Conservation (phyloP, 2,888 invertebrate genomes). For the Toxonevra muliebris region DNA sequence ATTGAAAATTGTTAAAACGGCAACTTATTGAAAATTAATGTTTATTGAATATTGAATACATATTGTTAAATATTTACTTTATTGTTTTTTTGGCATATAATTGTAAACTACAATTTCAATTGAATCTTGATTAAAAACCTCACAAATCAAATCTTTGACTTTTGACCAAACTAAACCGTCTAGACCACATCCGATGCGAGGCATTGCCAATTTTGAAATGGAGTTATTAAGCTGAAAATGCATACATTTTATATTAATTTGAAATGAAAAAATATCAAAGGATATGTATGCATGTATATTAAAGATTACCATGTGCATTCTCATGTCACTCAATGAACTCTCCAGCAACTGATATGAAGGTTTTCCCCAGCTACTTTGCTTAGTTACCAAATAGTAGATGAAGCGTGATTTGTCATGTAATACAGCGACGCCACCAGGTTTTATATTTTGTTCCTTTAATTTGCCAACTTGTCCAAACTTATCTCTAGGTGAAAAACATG, state of each 20-base stretch:
- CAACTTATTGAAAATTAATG: background rate
- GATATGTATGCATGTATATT: background rate
- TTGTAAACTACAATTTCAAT: constrained; percentile 67
- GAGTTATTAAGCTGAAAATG: constrained; percentile 59
- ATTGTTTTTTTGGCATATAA: constrained; percentile 44
- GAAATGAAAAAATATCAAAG: background rate
- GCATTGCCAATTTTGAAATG: constrained; percentile 70
- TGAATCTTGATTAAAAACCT: constrained; percentile 66
- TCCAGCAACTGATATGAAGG: constrained; percentile 65
- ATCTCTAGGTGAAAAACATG: constrained; percentile 39
- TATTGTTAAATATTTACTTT: background rate
- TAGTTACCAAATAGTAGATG: constrained; percentile 72
- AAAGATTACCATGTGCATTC: constrained; percentile 56
- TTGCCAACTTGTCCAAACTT: constrained; percentile 54
- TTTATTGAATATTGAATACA: background rate
- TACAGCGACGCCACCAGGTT: constrained; percentile 66
- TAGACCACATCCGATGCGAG: constrained; percentile 73
- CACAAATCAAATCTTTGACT: constrained; percentile 67
- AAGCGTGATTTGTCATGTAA: constrained; percentile 61
- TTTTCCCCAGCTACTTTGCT: constrained; percentile 66
- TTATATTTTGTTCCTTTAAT: constrained; percentile 53
- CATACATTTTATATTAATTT: background rate
- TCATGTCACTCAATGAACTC: constrained; percentile 61
- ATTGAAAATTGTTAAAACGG: background rate
- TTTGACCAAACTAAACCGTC: constrained; percentile 71